Conservation (phyloP, 2,113 vertebrate genomes). For the Lepus americanus region DNA sequence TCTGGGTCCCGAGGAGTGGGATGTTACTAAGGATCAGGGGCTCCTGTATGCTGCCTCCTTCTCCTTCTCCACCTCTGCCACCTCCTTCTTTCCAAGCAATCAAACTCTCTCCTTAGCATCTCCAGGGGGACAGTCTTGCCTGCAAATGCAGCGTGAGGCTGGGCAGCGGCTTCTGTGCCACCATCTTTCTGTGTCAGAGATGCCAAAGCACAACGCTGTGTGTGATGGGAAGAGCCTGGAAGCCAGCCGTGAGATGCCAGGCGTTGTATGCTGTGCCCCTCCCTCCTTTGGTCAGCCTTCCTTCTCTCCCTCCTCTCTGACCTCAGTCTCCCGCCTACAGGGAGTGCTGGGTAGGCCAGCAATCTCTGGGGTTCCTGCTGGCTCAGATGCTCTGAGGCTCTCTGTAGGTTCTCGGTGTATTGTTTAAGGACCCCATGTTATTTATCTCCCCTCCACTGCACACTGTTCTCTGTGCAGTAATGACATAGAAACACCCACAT, state of each 20-base stretch:
- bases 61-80: not conserved
- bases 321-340: not conserved
- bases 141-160: not conserved
- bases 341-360: not conserved
- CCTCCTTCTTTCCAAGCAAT: not conserved
- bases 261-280: rapidly evolving
- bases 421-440: not conserved
- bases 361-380: not conserved
- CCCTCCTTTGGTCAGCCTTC: rapidly evolving
- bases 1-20: not conserved
- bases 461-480: not conserved
- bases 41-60: not conserved
- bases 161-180: too few species aligned
- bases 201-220: not conserved
- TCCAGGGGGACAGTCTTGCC: not conserved
- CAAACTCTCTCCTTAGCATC: not conserved
- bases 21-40: not conserved
- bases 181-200: not conserved
- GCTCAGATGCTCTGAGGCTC: not conserved
- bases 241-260: rapidly evolving
- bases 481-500: constrained; percentile 68
- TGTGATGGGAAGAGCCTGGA: not conserved
- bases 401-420: not conserved
- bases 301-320: too few species aligned
- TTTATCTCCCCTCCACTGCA: constrained; percentile 34